Evolutionary conservation across 2,888 invertebrate species (phyloP).

Genomic region (Tanypteryx hageni): DNA sequence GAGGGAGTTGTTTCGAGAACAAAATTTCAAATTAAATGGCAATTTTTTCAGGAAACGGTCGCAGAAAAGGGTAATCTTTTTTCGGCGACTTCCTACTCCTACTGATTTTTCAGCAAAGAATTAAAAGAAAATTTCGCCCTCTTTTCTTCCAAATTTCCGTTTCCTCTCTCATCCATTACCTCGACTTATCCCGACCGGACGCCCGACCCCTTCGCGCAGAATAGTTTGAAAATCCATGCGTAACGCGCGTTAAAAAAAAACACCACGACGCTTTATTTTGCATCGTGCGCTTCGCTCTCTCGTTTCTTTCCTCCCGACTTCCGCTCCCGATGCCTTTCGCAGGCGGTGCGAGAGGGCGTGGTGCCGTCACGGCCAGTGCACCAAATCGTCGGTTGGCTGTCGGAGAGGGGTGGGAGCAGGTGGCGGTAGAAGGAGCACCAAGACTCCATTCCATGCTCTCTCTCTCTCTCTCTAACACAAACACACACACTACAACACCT

Average conservation of each 20-base stretch:
- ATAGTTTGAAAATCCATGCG: background rate
- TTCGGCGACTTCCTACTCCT: too few relatives aligned
- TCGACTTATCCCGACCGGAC: background rate
- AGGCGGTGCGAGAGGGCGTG: background rate
- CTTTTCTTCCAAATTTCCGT: too few relatives aligned
- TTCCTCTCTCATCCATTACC: background rate
- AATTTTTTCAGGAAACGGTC: too few relatives aligned
- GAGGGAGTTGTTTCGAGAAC: too few relatives aligned
- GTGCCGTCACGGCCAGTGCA: constrained; percentile 54
- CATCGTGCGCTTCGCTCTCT: background rate
- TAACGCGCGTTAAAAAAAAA: background rate
- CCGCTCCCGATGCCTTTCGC: constrained; percentile 31
- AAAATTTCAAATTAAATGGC: too few relatives aligned
- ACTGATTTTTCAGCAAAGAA: too few relatives aligned
- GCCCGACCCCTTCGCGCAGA: background rate
- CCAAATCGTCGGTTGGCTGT: constrained; percentile 32
- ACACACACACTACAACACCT: background rate
- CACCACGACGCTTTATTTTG: background rate
- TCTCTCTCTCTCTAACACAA: background rate
- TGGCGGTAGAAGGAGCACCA: background rate
- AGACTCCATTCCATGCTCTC: background rate
- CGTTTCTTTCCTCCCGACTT: background rate
- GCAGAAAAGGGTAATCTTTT: too few relatives aligned
- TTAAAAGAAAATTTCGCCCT: too few relatives aligned
- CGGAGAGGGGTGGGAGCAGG: background rate